Evolutionary conservation across 2,888 invertebrate species (phyloP).

Genomic region (Seira musarum): DNA sequence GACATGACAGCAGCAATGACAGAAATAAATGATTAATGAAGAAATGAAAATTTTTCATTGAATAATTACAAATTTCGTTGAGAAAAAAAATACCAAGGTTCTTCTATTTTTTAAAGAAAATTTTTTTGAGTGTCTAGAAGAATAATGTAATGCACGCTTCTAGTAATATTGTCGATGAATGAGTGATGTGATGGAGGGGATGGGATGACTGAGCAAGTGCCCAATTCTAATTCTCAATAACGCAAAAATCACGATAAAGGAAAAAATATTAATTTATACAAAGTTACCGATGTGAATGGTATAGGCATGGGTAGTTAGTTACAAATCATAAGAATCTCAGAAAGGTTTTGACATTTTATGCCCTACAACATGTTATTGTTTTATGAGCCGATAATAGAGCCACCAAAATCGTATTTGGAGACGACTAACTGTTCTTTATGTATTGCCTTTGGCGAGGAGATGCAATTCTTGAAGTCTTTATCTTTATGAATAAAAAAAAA

Average conservation of each 20-base stretch:
- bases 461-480: neutral
- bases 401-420: too few species aligned
- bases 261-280: neutral
- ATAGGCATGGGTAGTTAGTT: neutral
- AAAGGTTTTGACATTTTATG: constrained; percentile 18
- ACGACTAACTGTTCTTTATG: too few species aligned
- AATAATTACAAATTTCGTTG: constrained; percentile 6
- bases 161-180: constrained; percentile 14
- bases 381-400: neutral
- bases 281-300: neutral
- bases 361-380: constrained; percentile 3
- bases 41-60: constrained; percentile 4
- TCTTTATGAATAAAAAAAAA: neutral
- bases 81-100: constrained; percentile 5
- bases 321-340: constrained; percentile 12
- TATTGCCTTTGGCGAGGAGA: neutral
- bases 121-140: neutral
- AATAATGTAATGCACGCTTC: neutral
- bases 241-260: constrained; percentile 5
- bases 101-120: neutral
- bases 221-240: constrained; percentile 14
- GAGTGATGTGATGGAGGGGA: constrained; percentile 11
- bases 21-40: constrained; percentile 22
- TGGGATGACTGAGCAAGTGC: too few species aligned
- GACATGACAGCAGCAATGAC: constrained; percentile 12